Conservation (phyloP, 2,113 vertebrate species). For the Phaethon lepturus region DNA sequence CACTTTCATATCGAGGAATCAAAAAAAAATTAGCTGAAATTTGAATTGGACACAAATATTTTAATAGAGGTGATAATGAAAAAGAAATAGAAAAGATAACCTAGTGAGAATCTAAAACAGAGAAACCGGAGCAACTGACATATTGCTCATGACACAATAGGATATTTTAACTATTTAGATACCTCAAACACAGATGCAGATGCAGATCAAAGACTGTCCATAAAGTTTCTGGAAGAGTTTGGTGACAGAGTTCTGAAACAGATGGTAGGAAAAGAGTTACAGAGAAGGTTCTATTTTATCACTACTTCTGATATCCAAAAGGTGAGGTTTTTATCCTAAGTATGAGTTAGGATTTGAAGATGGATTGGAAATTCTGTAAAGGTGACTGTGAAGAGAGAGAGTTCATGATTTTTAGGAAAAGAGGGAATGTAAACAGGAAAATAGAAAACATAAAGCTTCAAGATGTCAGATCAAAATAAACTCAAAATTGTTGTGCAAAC, state of each 20-base stretch:
- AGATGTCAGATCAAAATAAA: not conserved
- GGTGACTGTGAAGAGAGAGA: not conserved
- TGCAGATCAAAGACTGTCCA: not conserved
- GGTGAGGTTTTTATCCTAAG: not conserved
- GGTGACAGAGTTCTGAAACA: not conserved
- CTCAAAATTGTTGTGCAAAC: not conserved
- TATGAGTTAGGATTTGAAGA: not conserved
- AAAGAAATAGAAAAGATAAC: not conserved
- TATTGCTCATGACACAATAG: not conserved
- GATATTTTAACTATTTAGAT: not conserved
- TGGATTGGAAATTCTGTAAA: not conserved
- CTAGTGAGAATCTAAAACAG: not conserved
- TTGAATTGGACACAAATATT: not conserved
- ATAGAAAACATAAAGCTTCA: not conserved
- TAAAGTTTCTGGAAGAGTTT: not conserved
- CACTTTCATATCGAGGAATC: not conserved
- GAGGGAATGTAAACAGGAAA: not conserved
- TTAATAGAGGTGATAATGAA: not conserved
- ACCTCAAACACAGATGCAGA: not conserved
- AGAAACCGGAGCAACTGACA: not conserved
- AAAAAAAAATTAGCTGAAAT: not conserved
- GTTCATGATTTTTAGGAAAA: not conserved
- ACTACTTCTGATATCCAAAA: not conserved
- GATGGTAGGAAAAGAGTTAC: not conserved
- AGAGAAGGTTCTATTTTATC: not conserved